Base-by-base conservation (phyloP, 2,113 vertebrate genomes). In the Tautogolabrus adspersus region DNA sequence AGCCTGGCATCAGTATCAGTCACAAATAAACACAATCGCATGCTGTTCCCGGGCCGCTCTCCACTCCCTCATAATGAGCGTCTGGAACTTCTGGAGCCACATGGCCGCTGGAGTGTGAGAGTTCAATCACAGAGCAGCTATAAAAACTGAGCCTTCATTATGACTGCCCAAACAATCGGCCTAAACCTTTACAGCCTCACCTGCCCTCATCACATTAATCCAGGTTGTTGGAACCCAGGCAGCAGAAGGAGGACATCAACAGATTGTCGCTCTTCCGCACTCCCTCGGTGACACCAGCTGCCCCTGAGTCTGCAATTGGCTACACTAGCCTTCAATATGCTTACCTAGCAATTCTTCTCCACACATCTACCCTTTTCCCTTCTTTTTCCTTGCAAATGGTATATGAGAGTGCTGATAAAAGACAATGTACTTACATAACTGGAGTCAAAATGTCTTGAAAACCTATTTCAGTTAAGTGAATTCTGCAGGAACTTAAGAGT, bases 11-110 rank as follows among this genome's bases (percentile, higher is more conserved):
- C 75, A 19, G 68, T 54, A 87, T 91, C 82, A 61, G 58, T 90
- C 85, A 90, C 84, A 78, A 90, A 89, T 89, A 88, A 84, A 80
- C 67, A 73, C 78, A 72, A 87, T 63, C 62, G 68, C 59, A 34
- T 79, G 64, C 73, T n/a, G 57, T 58, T 86, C 46, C 64, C 79
- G 30, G 49, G 76, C 72, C 79, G 55, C 54, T 44, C 75, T 72
- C 18, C 21, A 8, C 69, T 87, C 72, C 52, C 40, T 84, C 71
- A 44, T 79, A 82, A 80, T 81, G 82, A 79, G 71, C 6, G n/a
- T 52, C 69, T 62, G 77, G 58, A 51, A 52, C 52, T 13, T 62
- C 62, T 37, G 80, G 57, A 72, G 69, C 74, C 66, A 51, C 51
- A 15, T 8, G 51, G 49, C 69, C n/a, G 49, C 63, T 85, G 81